Evolutionary conservation across 2,797 vertebrate genomes (phyloP).

Genomic region (Lithobates pipiens): DNA sequence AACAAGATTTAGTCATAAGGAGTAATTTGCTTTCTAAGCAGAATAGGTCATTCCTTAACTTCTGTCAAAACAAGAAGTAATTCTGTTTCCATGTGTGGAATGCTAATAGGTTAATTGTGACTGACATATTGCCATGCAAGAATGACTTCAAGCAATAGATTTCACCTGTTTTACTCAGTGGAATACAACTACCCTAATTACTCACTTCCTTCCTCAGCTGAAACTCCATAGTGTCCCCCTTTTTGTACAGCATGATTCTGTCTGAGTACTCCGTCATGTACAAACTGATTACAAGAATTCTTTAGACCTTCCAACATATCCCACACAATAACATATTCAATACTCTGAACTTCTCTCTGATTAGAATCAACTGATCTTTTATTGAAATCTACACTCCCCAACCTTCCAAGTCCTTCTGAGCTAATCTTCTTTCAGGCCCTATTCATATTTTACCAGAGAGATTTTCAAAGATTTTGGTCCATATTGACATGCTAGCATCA

Average conservation of each 20-base stretch:
- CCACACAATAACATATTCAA: background rate
- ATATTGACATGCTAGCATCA: no score
- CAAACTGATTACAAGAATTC: background rate
- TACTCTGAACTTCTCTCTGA: background rate
- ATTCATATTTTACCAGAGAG: no score
- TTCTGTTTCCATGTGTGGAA: conserved; percentile 49
- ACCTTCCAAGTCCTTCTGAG: no score
- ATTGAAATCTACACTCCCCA: no score
- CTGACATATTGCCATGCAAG: conserved; percentile 48
- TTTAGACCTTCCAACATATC: background rate
- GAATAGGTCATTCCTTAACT: conserved; percentile 11
- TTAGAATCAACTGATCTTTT: background rate
- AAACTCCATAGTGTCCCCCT: conserved; percentile 23
- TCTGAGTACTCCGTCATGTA: background rate
- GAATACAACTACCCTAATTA: conserved; percentile 53
- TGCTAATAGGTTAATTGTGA: conserved; percentile 60
- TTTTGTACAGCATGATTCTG: background rate
- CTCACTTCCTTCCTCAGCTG: conserved; percentile 48
- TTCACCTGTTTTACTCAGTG: conserved; percentile 54
- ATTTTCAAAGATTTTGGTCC: no score
- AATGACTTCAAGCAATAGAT: conserved; percentile 49
- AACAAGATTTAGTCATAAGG: background rate
- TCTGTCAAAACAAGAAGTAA: conserved; percentile 24
- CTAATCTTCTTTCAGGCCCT: no score
- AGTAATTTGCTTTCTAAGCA: background rate